Percentiles rank a stretch among this genome's conserved stretches.
Evolutionary conservation across 2,113 vertebrate species (phyloP).

Genomic region (Stigmatopora argus): DNA sequence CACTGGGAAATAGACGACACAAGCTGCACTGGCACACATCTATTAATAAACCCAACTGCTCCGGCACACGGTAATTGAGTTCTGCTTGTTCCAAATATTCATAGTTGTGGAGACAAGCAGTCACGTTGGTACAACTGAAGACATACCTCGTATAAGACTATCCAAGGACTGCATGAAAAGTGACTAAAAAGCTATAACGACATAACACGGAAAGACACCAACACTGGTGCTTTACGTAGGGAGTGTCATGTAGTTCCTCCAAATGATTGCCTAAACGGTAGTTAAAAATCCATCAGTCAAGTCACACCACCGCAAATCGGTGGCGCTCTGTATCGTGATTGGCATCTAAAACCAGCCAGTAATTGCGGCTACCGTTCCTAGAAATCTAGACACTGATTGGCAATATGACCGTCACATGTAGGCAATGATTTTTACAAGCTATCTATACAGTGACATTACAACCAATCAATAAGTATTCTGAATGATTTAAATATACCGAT

Average conservation of each 20-base stretch:
- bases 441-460: not conserved
- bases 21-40: slow-evolving; percentile 31
- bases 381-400: not conserved
- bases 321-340: too few species aligned
- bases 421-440: not conserved
- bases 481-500: not conserved
- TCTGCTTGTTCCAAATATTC: slow-evolving; percentile 12
- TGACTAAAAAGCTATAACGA: not conserved
- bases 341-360: too few species aligned
- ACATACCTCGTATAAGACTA: too few species aligned
- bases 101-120: slow-evolving; percentile 3
- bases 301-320: too few species aligned
- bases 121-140: slow-evolving; percentile 1
- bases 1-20: slow-evolving; percentile 24
- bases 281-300: too few species aligned
- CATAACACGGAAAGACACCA: not conserved
- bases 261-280: not conserved
- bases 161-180: not conserved
- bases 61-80: slow-evolving; percentile 31
- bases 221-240: not conserved
- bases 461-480: not conserved
- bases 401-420: not conserved
- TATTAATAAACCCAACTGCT: slow-evolving; percentile 54
- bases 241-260: not conserved
- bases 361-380: not conserved